A percentile compares a stretch with the other conserved stretches of the same genome.
Evolutionary conservation across 2,888 invertebrate species (phyloP).

Genomic region (Herminia tarsipennalis): DNA sequence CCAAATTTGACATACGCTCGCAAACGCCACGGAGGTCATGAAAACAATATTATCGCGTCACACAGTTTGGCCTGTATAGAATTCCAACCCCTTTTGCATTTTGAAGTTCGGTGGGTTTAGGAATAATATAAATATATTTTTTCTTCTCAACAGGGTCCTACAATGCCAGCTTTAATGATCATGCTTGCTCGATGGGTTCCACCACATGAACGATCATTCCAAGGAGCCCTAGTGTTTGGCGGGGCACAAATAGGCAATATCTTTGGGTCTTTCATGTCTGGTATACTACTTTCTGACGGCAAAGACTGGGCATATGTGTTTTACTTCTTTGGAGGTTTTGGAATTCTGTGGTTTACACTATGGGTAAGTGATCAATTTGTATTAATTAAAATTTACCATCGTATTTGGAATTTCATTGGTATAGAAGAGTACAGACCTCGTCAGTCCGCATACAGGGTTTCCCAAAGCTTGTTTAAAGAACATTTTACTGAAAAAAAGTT

Average conservation of each 20-base stretch:
- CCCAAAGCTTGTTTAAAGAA: too few relatives aligned
- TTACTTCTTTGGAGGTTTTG: conserved; percentile 85
- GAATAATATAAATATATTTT: too few relatives aligned
- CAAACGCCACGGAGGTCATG: too few relatives aligned
- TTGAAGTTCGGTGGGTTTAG: too few relatives aligned
- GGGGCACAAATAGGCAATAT: conserved; percentile 86
- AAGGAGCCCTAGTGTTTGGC: conserved; percentile 86
- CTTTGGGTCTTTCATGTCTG: conserved; percentile 83
- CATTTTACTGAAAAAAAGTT: too few relatives aligned
- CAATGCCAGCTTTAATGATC: conserved; percentile 89
- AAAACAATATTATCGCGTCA: too few relatives aligned
- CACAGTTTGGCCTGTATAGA: too few relatives aligned
- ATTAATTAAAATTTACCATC: background rate
- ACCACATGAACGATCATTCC: conserved; percentile 83
- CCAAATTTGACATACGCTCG: too few relatives aligned
- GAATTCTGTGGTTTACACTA: conserved; percentile 81
- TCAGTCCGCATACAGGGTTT: too few relatives aligned
- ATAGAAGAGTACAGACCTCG: too few relatives aligned
- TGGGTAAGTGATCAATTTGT: conserved; percentile 66
- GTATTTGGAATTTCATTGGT: too few relatives aligned
- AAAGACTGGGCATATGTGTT: conserved; percentile 85
- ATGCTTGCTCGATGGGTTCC: conserved; percentile 87
- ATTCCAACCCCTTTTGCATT: too few relatives aligned
- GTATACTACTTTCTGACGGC: conserved; percentile 76
- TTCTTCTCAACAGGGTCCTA: conserved; percentile 88